phyloP scores from a whole-genome alignment of 1,140 invertebrate species.

The Eueides isabella region DNA sequence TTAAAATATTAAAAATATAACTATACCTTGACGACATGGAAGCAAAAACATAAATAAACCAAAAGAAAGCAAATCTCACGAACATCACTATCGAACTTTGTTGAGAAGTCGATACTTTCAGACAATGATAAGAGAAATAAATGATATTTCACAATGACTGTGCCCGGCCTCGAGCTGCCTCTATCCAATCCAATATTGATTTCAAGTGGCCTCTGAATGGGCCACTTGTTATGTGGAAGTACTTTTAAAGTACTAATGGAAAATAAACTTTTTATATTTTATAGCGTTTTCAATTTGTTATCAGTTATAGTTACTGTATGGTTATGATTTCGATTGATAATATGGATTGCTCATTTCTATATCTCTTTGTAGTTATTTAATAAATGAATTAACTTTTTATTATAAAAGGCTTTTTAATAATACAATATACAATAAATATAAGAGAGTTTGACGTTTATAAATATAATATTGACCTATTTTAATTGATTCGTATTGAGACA shows the following conservation, averaged over 20 bases:
- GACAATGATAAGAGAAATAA: constrained; percentile 71
- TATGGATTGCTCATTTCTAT: neutral
- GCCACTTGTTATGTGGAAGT: constrained; percentile 32
- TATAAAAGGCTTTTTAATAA: too few relatives aligned
- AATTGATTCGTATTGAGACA: too few relatives aligned
- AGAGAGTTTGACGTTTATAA: too few relatives aligned
- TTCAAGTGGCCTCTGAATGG: constrained; percentile 42
- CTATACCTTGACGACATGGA: too few relatives aligned
- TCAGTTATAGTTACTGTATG: neutral
- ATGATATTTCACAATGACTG: constrained; percentile 61
- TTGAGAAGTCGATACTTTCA: constrained; percentile 57
- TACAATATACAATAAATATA: too few relatives aligned
- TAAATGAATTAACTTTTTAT: neutral
- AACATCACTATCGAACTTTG: constrained; percentile 49
- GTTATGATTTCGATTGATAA: neutral
- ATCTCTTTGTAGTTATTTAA: neutral
- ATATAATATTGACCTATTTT: too few relatives aligned
- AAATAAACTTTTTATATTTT: constrained; percentile 18
- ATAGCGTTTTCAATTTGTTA: constrained; percentile 11
- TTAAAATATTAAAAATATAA: too few relatives aligned
- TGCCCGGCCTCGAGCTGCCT: constrained; percentile 40
- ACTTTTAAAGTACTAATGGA: constrained; percentile 35
- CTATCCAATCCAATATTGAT: constrained; percentile 49
- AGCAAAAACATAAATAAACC: neutral
- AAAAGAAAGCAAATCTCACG: neutral